A percentile compares a stretch with the other conserved stretches of the same genome.
Conservation (phyloP, 1,140 invertebrate species). For the Mesaphorura yosii region DNA sequence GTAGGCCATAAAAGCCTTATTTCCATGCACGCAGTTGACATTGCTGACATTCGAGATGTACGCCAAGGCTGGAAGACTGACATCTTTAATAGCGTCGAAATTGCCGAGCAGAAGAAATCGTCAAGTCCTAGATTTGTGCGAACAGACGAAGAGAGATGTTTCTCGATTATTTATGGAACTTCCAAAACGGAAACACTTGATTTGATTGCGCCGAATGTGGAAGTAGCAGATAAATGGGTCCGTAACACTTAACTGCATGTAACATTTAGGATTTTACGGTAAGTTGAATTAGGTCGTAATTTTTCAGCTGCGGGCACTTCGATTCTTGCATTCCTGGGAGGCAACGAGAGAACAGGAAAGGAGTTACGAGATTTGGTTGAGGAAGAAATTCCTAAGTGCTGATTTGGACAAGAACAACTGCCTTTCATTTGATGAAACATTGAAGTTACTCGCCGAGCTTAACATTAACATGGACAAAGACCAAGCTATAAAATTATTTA, state of each 20-base stretch:
- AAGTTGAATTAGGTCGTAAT: no score
- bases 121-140: background rate
- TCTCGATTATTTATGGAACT: constrained; percentile 39
- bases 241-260: background rate
- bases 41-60: constrained; percentile 38
- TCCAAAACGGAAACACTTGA: constrained; percentile 37
- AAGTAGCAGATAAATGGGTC: constrained; percentile 39
- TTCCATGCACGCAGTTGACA: constrained; percentile 32
- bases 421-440: constrained; percentile 40
- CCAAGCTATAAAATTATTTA: constrained; percentile 35
- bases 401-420: constrained; percentile 39
- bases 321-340: constrained; percentile 8
- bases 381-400: constrained; percentile 39
- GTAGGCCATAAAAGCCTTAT: no score
- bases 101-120: constrained; percentile 30
- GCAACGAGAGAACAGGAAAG: constrained; percentile 3
- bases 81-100: constrained; percentile 38
- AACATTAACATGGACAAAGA: constrained; percentile 38
- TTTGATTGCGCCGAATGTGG: constrained; percentile 37
- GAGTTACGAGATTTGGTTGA: constrained; percentile 37
- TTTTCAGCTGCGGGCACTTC: constrained; percentile 10
- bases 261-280: no score
- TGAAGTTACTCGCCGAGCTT: constrained; percentile 36
- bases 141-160: constrained; percentile 38
- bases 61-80: constrained; percentile 41